Base-by-base conservation (phyloP, 2,113 vertebrate genomes). In the Halichoerus grypus region DNA sequence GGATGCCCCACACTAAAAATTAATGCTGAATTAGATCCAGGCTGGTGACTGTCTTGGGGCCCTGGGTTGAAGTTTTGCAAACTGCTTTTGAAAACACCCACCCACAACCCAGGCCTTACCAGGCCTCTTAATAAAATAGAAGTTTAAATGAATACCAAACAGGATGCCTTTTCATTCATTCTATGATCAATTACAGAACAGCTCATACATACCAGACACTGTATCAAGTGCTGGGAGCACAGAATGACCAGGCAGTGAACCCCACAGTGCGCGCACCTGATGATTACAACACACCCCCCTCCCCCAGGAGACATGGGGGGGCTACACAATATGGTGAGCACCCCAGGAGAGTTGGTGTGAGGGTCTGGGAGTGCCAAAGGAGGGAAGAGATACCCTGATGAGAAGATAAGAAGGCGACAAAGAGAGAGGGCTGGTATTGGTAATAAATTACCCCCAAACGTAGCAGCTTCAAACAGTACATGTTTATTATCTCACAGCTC, bases 141-240 rank as follows among this genome's bases (percentile, higher is more conserved):
- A 36, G 59, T 76, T 77, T 55, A 57, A 19, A 31, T 72, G 36
- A 28, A 31, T 57, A 42, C 26, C 28, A 69, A 33, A 61, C n/a
- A 65, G 88, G 28, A 65, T 76, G 46, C 15, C 9, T 96, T 59
- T 94, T 82, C 46, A 76, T 88, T 88, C 51, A 46, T 95, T 83
- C 95, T 83, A 55, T 36, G 82, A 19, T 4, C 49, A 74, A 15
- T 63, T 65, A 69, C 67, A 94, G 53, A 79, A 69, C 42, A 55
- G 36, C 15, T 82, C 42, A 18, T 22, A 36, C 26, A 42, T 42
- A 82, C 4, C n/a, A 83, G 63, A 19, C 18, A 28, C 11, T 33
- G 7, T 63, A 28, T 57, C 71, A 55, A 76, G 28, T 91, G 33
- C 15, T 80, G 31, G 63, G 18, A 16, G 55, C 55, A 74, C 42